Base-by-base conservation (phyloP, 1,140 invertebrate species). In the Tetraneura akinire region DNA sequence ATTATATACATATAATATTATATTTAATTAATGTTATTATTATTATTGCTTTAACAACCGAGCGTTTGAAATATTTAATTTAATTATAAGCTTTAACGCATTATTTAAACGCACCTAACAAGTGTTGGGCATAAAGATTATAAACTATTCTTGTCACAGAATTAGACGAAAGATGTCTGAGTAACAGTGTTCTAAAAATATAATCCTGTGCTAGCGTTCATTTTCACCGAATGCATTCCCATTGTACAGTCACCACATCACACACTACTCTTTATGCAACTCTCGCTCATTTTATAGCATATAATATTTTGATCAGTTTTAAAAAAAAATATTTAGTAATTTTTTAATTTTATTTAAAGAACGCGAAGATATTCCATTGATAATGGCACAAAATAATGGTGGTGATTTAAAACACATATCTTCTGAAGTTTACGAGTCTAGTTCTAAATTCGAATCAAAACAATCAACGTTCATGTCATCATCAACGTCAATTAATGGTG, bases 361-460 rank as follows among this genome's bases (percentile, higher is more conserved):
- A 47, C 13, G 14, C n/a, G 55, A 78, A 78, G 55, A 11, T 18
- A 32, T 62, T 16, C 37, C 55, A 16, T 78, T 29, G 3, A 47
- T 21, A 16, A 78, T 78, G 74, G 42, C 51, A 18, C 45, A 47
- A 21, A 78, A 78, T 29, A 45, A 13, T 9, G 21, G 8, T 18
- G 71, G 49, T 16, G 55, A 62, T 42, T 26, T 29, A 18, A 78
- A 62, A 45, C 53, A 21, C 23, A 78, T 37, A 0, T 32, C 47
- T 78, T 76, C 71, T n/a, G 74, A 78, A 42, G 16, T 45, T 10
- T 81, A 47, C 16, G 76, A 80, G 26, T 47, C 49, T 9, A 60
- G 60, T 55, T 64, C 78, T 13, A 80, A 78, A n/a, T 81, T 60
- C 18, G 81, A 80, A n/a, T 73, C 71, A 18, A 81, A 81, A 64